phyloP scores from a whole-genome alignment of 2,888 invertebrate genomes.

The Diloba caeruleocephala region DNA sequence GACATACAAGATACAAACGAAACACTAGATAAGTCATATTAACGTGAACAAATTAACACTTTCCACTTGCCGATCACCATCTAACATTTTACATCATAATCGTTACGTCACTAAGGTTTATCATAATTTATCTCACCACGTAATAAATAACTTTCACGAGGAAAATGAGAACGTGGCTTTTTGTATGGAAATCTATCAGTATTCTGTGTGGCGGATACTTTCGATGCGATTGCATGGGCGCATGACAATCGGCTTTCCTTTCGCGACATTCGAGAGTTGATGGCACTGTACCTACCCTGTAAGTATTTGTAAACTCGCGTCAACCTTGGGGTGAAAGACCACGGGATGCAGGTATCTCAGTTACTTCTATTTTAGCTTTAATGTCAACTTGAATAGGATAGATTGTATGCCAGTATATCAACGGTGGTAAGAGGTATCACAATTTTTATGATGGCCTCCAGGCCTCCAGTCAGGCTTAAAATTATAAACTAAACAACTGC shows the following conservation, averaged over 20 bases:
- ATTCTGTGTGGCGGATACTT: conserved; percentile 67
- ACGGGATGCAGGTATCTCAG: too few species aligned
- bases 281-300: background rate
- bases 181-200: conserved; percentile 63
- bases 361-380: too few species aligned
- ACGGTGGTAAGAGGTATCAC: too few species aligned
- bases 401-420: too few species aligned
- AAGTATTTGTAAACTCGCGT: conserved; percentile 1
- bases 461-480: too few species aligned
- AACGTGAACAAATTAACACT: too few species aligned
- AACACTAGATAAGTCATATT: too few species aligned
- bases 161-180: conserved; percentile 49
- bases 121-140: conserved; percentile 29
- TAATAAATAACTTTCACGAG: conserved; percentile 61
- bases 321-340: too few species aligned
- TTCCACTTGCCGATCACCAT: conserved; percentile 7
- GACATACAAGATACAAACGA: too few species aligned
- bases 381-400: too few species aligned
- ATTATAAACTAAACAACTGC: too few species aligned
- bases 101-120: conserved; percentile 37
- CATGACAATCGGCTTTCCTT: conserved; percentile 52
- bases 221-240: conserved; percentile 58
- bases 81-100: conserved; percentile 32
- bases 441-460: too few species aligned
- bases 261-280: conserved; percentile 34